Conservation (phyloP, 2,797 vertebrate genomes). For the Gadopsis bispinosus region DNA sequence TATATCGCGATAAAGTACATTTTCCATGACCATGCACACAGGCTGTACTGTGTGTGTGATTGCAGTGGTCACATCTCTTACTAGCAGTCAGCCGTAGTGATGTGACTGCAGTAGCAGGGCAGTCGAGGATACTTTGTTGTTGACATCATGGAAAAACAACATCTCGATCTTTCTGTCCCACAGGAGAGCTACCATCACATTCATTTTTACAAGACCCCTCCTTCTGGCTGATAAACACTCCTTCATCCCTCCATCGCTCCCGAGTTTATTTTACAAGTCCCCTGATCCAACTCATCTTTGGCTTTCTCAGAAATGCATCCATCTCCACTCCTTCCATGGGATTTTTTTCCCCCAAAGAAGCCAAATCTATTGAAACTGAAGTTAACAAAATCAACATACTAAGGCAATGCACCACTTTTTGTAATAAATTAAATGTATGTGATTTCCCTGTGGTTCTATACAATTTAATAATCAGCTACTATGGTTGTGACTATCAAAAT, state of each 20-base stretch:
- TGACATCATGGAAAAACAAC: constrained; percentile 75
- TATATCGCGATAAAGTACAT: not conserved
- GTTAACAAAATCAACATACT: not conserved
- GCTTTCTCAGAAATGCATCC: constrained; percentile 22
- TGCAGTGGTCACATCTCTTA: constrained; percentile 15
- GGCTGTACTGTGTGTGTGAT: not conserved
- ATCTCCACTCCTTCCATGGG: not conserved
- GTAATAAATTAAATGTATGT: not conserved
- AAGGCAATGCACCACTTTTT: not conserved
- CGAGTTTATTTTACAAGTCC: constrained; percentile 30
- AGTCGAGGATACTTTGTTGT: constrained; percentile 32
- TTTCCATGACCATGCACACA: not conserved
- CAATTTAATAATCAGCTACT: not conserved
- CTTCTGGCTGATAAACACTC: constrained; percentile 26
- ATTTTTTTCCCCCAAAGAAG: constrained; percentile 12
- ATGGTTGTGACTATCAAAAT: not conserved
- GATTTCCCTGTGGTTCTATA: not conserved
- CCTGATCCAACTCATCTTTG: constrained; percentile 20
- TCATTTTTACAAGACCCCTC: constrained; percentile 37
- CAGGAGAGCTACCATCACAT: constrained; percentile 24
- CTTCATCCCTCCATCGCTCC: constrained; percentile 22
- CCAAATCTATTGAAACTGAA: constrained; percentile 2
- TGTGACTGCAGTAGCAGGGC: constrained; percentile 44
- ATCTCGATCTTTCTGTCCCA: constrained; percentile 49
- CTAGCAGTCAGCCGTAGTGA: constrained; percentile 27